phyloP scores from a whole-genome alignment of 2,113 vertebrate genomes.

The Podarcis cretensis region DNA sequence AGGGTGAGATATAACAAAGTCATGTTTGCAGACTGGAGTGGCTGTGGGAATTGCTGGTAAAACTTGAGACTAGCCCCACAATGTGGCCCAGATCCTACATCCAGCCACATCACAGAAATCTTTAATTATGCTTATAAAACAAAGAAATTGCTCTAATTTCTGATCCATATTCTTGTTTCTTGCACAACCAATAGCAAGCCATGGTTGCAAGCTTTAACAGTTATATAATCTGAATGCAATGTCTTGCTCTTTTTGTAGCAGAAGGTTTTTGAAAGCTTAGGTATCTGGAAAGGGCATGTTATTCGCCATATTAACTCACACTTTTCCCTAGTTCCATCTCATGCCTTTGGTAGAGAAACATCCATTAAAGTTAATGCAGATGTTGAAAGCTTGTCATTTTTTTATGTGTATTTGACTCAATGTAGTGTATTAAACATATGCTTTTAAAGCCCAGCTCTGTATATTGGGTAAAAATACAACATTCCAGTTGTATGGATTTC shows the following conservation, averaged over 20 bases:
- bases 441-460: neutral
- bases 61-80: no score
- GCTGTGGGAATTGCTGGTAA: no score
- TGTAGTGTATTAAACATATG: constrained; percentile 10
- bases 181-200: fast-evolving
- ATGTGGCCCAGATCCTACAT: no score
- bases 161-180: neutral
- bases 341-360: neutral
- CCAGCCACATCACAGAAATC: neutral
- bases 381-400: constrained; percentile 23
- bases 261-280: neutral
- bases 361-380: neutral
- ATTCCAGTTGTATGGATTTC: constrained; percentile 7
- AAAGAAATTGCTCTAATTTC: neutral
- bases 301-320: neutral
- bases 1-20: no score
- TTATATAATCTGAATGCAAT: neutral
- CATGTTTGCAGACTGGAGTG: no score
- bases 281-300: neutral
- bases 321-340: constrained; percentile 27
- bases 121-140: neutral
- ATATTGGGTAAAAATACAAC: neutral
- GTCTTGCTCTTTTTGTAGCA: neutral
- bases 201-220: neutral
- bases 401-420: constrained; percentile 33